Conservation (phyloP, 2,888 invertebrate species). For the Neoscelio sp. region DNA sequence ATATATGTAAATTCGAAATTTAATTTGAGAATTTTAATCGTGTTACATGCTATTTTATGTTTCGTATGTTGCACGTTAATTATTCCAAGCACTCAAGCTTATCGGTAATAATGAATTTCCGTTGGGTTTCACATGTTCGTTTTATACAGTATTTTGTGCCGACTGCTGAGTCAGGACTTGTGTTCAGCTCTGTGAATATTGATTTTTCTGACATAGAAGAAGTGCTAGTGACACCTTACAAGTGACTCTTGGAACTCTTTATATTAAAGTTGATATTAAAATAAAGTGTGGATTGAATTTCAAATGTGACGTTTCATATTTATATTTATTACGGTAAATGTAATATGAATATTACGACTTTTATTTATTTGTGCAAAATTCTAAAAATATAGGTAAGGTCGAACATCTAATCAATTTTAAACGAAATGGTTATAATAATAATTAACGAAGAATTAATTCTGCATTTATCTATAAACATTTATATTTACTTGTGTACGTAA, state of each 20-base stretch:
- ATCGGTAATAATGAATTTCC: constrained; percentile 18
- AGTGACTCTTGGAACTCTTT: not conserved
- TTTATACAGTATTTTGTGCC: constrained; percentile 1
- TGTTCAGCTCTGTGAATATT: constrained; percentile 20
- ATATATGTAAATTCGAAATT: too few species aligned
- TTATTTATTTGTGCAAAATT: too few species aligned
- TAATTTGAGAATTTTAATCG: not conserved
- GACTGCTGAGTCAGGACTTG: not conserved
- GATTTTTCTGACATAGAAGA: constrained; percentile 6
- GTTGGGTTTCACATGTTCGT: not conserved
- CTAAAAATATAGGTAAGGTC: too few species aligned
- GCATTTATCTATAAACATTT: too few species aligned
- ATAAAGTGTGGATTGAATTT: not conserved
- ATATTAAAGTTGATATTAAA: not conserved
- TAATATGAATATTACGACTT: too few species aligned
- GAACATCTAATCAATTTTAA: too few species aligned
- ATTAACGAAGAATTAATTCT: too few species aligned
- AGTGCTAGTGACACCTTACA: constrained; percentile 32
- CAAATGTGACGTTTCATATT: too few species aligned
- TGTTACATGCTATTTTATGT: constrained; percentile 1
- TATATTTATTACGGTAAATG: too few species aligned
- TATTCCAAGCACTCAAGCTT: constrained; percentile 17
- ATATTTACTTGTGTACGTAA: too few species aligned
- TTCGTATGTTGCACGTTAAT: constrained; percentile 3
- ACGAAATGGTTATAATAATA: too few species aligned